phyloP scores from a whole-genome alignment of 1,140 invertebrate species.

The Lordiphosa stackelbergi region DNA sequence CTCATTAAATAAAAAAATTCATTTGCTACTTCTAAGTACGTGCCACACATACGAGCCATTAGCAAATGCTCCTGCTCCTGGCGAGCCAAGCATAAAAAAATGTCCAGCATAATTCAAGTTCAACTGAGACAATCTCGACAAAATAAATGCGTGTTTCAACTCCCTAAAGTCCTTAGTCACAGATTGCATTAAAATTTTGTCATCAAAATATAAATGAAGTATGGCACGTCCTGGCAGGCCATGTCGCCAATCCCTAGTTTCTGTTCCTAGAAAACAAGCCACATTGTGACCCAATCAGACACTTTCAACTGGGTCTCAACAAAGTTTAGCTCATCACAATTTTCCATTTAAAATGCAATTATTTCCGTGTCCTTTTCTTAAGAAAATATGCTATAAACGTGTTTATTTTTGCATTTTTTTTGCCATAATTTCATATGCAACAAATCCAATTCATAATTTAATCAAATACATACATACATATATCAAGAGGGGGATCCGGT shows the following conservation, averaged over 20 bases:
- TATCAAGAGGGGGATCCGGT: background rate
- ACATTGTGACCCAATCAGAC: slow-evolving; percentile 25
- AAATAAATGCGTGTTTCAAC: slow-evolving; percentile 21
- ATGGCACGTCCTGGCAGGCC: slow-evolving; percentile 16
- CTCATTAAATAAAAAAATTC: too few relatives aligned
- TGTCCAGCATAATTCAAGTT: slow-evolving; percentile 10
- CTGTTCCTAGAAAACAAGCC: slow-evolving; percentile 24
- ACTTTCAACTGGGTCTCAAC: background rate
- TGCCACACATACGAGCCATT: too few relatives aligned
- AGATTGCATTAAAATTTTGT: slow-evolving; percentile 71
- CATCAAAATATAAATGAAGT: slow-evolving; percentile 72
- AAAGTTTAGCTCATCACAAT: slow-evolving; percentile 18
- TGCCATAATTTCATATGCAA: slow-evolving; percentile 47
- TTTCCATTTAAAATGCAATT: slow-evolving; percentile 63
- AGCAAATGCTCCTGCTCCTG: too few relatives aligned
- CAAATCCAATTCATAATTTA: slow-evolving; percentile 60
- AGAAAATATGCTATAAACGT: slow-evolving; percentile 39
- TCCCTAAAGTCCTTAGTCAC: slow-evolving; percentile 41
- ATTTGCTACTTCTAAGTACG: too few relatives aligned
- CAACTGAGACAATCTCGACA: slow-evolving; percentile 2
- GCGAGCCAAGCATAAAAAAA: slow-evolving; percentile 4
- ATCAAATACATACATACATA: slow-evolving; percentile 40
- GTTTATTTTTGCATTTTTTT: slow-evolving; percentile 28
- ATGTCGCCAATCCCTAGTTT: background rate
- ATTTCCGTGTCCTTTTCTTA: slow-evolving; percentile 44